Conservation (phyloP, 2,113 vertebrate species). For the Menidia beryllina region DNA sequence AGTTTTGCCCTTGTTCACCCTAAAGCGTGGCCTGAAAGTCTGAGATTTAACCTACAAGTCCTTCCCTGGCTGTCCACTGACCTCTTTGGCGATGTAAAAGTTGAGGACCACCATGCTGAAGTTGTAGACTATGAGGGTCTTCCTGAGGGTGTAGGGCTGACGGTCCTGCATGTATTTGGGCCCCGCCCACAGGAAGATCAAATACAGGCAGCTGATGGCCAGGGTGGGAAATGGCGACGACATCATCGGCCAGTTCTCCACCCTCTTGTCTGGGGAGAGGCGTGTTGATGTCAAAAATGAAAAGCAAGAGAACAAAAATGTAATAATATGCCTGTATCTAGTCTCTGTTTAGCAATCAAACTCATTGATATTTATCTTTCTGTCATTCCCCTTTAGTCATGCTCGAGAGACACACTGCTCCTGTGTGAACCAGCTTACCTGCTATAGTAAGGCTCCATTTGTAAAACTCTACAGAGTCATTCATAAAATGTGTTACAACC, state of each 20-base stretch:
- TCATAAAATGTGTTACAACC: slow-evolving; percentile 82
- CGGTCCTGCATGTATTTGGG: slow-evolving; percentile 96
- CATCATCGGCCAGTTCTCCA: slow-evolving; percentile 97
- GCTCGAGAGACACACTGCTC: too few species aligned
- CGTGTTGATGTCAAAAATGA: neutral
- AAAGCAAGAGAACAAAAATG: too few species aligned
- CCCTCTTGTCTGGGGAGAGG: slow-evolving; percentile 89
- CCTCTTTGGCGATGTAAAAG: slow-evolving; percentile 99
- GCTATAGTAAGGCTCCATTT: slow-evolving; percentile 96
- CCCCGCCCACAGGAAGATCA: slow-evolving; percentile 96
- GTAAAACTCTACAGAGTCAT: slow-evolving; percentile 94
- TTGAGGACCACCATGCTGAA: slow-evolving; percentile 99
- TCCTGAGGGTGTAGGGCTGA: slow-evolving; percentile 92
- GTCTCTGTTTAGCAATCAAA: neutral
- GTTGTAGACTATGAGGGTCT: slow-evolving; percentile 95
- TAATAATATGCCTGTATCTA: too few species aligned
- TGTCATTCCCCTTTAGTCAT: too few species aligned
- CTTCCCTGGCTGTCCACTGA: slow-evolving; percentile 56
- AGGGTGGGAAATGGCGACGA: slow-evolving; percentile 91
- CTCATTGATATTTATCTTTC: neutral
- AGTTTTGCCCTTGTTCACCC: too few species aligned
- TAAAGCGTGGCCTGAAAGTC: neutral
- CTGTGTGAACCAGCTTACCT: slow-evolving; percentile 81
- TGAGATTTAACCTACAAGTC: neutral
- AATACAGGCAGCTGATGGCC: slow-evolving; percentile 93